A percentile compares a stretch with the other conserved stretches of the same genome.
Conservation (phyloP, 2,797 vertebrate species). For the Meriones psammophilus region DNA sequence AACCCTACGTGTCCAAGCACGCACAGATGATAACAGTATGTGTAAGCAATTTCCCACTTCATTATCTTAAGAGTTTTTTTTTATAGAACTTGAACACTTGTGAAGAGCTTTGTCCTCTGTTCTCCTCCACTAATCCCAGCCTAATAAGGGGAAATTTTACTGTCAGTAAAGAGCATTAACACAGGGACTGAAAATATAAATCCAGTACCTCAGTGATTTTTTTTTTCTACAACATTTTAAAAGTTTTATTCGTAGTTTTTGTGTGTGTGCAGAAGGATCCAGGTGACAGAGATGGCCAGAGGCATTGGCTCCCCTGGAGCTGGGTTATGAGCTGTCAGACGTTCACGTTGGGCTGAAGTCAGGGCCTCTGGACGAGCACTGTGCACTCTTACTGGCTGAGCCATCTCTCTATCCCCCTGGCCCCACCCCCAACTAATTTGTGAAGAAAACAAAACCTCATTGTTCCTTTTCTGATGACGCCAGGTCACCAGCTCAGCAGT, state of each 20-base stretch:
- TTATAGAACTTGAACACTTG: background rate
- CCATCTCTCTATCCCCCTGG: background rate
- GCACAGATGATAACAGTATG: background rate
- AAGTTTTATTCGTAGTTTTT: background rate
- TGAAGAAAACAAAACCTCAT: conserved; percentile 24
- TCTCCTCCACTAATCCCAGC: background rate
- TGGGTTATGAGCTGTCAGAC: background rate
- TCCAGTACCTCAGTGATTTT: background rate
- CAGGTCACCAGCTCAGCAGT: conserved; percentile 27
- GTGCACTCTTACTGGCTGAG: background rate
- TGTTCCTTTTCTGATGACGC: conserved; percentile 30
- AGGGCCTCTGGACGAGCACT: background rate
- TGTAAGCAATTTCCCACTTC: conserved; percentile 2
- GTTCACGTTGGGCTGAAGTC: no score
- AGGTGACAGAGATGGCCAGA: no score
- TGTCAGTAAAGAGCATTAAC: conserved; percentile 2
- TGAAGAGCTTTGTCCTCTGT: conserved; percentile 20
- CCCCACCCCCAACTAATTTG: background rate
- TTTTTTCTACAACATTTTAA: background rate
- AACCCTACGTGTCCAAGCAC: background rate
- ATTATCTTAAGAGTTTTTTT: conserved; percentile 36
- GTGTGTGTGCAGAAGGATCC: background rate
- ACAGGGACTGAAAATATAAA: background rate
- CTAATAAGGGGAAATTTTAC: conserved; percentile 25
- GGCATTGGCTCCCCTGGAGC: no score